A percentile compares a stretch with the other conserved stretches of the same genome.
Evolutionary conservation across 1,140 invertebrate species (phyloP).

Genomic region (Plutomurus gul): DNA sequence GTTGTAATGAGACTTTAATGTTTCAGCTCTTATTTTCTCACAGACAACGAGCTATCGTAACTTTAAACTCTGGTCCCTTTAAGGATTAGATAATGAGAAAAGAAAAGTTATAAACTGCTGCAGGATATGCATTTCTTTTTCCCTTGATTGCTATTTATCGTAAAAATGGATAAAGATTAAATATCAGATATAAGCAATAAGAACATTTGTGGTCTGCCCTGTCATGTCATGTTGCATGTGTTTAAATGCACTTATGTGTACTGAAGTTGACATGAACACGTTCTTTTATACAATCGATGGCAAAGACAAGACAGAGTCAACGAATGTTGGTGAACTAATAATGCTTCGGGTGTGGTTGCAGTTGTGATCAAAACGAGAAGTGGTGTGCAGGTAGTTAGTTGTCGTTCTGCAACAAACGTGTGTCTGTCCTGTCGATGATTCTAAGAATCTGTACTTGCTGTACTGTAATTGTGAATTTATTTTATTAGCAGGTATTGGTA

Average conservation of each 20-base stretch:
- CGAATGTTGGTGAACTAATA: background rate
- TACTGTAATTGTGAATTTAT: too few species aligned
- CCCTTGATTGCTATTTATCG: background rate
- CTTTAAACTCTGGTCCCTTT: background rate
- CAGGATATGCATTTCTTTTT: conserved; percentile 26
- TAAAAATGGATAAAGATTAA: background rate
- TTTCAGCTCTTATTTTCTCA: background rate
- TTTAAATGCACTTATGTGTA: too few species aligned
- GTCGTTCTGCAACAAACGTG: background rate
- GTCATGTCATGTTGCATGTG: too few species aligned
- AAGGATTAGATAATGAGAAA: conserved; percentile 20
- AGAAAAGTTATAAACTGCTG: conserved; percentile 14
- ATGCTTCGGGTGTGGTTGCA: background rate
- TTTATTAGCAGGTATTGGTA: too few species aligned
- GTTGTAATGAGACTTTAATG: background rate
- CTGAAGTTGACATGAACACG: background rate
- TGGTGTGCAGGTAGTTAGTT: background rate
- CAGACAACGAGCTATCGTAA: conserved; percentile 5
- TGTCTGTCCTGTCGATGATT: background rate
- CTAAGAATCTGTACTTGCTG: too few species aligned
- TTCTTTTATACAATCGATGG: background rate
- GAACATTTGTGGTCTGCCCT: background rate
- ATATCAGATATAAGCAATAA: too few species aligned
- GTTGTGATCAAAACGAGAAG: background rate
- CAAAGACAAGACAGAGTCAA: background rate